Conservation (phyloP, 2,888 invertebrate species). For the Eristalis tenax region DNA sequence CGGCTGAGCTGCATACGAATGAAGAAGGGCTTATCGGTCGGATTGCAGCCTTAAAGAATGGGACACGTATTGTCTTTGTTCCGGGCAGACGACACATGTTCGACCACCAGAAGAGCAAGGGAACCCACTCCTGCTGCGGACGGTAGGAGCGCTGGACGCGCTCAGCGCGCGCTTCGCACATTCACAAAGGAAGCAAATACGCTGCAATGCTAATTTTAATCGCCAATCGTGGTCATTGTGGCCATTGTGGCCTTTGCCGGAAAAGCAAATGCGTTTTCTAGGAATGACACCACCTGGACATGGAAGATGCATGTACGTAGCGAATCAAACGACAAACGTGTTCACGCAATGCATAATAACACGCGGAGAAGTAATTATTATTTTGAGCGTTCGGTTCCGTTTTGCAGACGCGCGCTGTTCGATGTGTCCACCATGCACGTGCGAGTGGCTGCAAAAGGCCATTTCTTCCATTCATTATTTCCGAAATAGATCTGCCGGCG, state of each 20-base stretch:
- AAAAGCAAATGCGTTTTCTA: constrained; percentile 53
- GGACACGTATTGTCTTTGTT: constrained; percentile 33
- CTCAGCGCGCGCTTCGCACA: not conserved
- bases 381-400: constrained; percentile 58
- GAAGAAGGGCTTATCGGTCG: constrained; percentile 45
- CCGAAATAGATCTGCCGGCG: not conserved
- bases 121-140: not conserved
- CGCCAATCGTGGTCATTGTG: constrained; percentile 32
- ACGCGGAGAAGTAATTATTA: constrained; percentile 53
- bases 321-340: constrained; percentile 43
- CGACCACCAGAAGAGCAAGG: constrained; percentile 24
- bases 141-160: too few relatives aligned
- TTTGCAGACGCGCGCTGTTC: constrained; percentile 30
- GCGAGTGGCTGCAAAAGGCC: not conserved
- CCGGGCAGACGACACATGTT: constrained; percentile 60
- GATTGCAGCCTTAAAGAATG: constrained; percentile 29
- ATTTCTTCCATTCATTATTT: not conserved
- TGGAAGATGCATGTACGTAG: constrained; percentile 32
- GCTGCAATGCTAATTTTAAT: constrained; percentile 58
- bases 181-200: constrained; percentile 45
- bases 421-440: constrained; percentile 34
- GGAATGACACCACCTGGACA: constrained; percentile 53
- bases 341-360: constrained; percentile 62
- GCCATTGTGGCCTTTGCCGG: constrained; percentile 36
- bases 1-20: constrained; percentile 39